Base-by-base conservation (phyloP, 2,888 invertebrate species). In the Synergus japonicus region DNA sequence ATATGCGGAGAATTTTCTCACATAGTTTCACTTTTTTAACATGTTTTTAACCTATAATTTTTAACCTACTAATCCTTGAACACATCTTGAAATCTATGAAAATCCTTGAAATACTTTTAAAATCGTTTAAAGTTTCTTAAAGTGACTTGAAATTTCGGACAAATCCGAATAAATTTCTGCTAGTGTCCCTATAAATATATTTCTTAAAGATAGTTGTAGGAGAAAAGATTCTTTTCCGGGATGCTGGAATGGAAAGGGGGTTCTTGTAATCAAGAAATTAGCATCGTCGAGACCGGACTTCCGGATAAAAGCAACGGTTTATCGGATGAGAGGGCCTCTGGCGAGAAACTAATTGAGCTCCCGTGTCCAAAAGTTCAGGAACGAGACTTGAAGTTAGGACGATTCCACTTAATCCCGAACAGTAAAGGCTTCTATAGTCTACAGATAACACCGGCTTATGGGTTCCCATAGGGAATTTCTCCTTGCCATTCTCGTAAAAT, bases 391-490 rank as follows among this genome's bases (percentile, higher is more conserved):
- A 65, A 65, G 65, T 65, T 65, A 65, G 65, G n/a, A 41, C 41
- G 65, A 37, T 65, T 65, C 65, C 37, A 37, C n/a, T 41, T 65
- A 65, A 65, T 37, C 65, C 65, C 13, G 43, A 43, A n/a, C 7
- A 64, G 64, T 37, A 15, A 64, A 37, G 29, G 37, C 64, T 15
- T 64, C 18, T 64, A 15, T 64, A 37, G 13, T 64, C 13, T n/a
- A n/a, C 41, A 65, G 65, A 65, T 65, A 65, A 65, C 65, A 65
- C n/a, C 65, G n/a, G 65, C n/a, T 65, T 65, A 15, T n/a, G n/a
- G 41, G 65, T 43, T 65, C 65, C 65, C 65, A 37, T n/a, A 43
- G 65, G 65, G 65, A n/a, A 65, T 41, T 8, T 65, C 65, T 60
- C 65, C 13, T 41, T n/a, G 43, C 65, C 2, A 65, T 65, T 43